Evolutionary conservation across 2,113 vertebrate genomes (phyloP).

Genomic region (Rana temporaria): DNA sequence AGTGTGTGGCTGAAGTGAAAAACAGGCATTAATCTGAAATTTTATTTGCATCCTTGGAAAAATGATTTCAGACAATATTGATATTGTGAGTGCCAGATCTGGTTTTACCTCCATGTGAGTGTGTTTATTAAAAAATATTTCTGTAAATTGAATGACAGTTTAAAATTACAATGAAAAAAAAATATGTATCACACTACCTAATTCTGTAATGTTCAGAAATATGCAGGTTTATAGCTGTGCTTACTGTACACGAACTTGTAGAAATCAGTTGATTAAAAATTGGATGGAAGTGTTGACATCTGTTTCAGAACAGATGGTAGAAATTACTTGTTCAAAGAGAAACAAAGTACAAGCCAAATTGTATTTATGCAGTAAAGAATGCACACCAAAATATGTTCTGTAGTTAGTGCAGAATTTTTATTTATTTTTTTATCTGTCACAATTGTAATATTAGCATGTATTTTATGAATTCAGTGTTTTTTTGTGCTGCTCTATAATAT

Average conservation of each 20-base stretch:
- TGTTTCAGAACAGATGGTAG: slow-evolving; percentile 54
- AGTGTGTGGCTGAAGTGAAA: too few species aligned
- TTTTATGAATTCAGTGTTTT: background rate
- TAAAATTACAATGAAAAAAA: too few species aligned
- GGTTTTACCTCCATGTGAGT: too few species aligned
- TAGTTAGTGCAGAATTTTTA: slow-evolving; percentile 16
- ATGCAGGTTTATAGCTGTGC: background rate
- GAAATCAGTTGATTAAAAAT: slow-evolving; percentile 57
- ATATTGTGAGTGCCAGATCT: too few species aligned
- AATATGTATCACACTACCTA: too few species aligned
- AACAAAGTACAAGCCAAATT: slow-evolving; percentile 53
- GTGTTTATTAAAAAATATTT: too few species aligned
- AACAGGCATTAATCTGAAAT: too few species aligned
- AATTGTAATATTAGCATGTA: slow-evolving; percentile 10
- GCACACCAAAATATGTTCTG: slow-evolving; percentile 45
- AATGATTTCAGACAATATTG: too few species aligned
- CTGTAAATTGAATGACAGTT: too few species aligned
- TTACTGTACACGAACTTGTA: slow-evolving; percentile 36
- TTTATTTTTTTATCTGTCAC: background rate
- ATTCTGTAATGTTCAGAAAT: too few species aligned
- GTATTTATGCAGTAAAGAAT: slow-evolving; percentile 50
- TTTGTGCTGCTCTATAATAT: background rate
- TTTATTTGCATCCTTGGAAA: too few species aligned
- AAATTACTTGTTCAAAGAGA: slow-evolving; percentile 55
- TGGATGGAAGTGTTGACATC: slow-evolving; percentile 53